Evolutionary conservation across 2,113 vertebrate genomes (phyloP).

Genomic region (Nibea coibor): DNA sequence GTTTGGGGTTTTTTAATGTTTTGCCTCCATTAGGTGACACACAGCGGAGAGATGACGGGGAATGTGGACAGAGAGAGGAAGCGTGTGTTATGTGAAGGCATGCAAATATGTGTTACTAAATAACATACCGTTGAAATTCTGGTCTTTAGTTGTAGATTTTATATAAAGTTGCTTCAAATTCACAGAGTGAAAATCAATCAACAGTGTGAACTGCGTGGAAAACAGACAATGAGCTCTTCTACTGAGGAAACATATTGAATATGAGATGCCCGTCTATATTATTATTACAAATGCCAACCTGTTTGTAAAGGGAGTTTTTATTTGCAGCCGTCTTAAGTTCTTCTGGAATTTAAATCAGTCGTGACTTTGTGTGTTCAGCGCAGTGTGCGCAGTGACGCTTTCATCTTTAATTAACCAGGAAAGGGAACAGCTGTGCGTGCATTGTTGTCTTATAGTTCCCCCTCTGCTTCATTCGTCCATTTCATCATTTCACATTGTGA

Average conservation of each 20-base stretch:
- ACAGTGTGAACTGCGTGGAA: too few relatives aligned
- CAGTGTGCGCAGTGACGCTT: background rate
- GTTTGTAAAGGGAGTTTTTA: conserved; percentile 67
- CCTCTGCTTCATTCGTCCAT: background rate
- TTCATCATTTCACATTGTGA: background rate
- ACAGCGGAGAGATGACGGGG: background rate
- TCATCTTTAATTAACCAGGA: background rate
- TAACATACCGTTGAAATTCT: too few relatives aligned
- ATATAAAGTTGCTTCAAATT: too few relatives aligned
- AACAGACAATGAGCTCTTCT: background rate
- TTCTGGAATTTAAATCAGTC: background rate
- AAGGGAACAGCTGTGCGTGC: background rate
- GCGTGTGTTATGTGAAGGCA: too few relatives aligned
- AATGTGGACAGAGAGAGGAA: background rate
- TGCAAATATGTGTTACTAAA: too few relatives aligned
- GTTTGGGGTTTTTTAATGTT: background rate
- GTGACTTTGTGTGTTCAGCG: background rate
- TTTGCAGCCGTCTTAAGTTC: conserved; percentile 24
- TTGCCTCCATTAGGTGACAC: background rate
- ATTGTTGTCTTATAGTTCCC: background rate
- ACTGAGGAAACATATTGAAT: background rate
- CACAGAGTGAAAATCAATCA: too few relatives aligned
- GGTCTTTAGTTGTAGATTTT: too few relatives aligned
- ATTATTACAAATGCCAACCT: background rate
- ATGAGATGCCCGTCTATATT: background rate